These are phyloP conservation scores for Artibeus jamaicensis DNA, from an alignment of 2,797 vertebrate species.

Conservation along the genomic window DNA sequence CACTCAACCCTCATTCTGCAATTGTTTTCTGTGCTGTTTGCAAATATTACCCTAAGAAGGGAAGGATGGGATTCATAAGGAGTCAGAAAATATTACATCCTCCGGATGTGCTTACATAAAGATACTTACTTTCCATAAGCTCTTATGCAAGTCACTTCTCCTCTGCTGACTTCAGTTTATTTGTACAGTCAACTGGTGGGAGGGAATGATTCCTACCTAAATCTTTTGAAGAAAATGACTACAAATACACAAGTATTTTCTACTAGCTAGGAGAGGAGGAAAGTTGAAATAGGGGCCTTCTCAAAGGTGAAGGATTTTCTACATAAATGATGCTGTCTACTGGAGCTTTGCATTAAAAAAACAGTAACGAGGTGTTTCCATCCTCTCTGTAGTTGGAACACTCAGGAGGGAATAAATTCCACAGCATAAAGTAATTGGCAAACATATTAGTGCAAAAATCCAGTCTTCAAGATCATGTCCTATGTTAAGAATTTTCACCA, in stretches of 20 bases:
- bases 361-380: background rate
- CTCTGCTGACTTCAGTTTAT: background rate
- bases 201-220: background rate
- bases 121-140: background rate
- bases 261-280: background rate
- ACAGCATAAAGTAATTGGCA: slow-evolving; percentile 37
- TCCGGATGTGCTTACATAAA: background rate
- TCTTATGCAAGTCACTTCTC: slow-evolving; percentile 32
- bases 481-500: background rate
- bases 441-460: background rate
- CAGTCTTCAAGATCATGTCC: background rate
- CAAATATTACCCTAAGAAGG: background rate
- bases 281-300: background rate
- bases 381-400: slow-evolving; percentile 3
- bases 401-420: background rate
- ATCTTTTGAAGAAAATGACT: background rate
- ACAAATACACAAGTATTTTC: background rate
- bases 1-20: background rate
- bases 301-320: background rate
- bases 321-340: background rate
- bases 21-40: slow-evolving; percentile 52
- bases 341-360: background rate
- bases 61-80: background rate
- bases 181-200: background rate
- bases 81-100: background rate